Evolutionary conservation across 2,113 vertebrate species (phyloP).

Genomic region (Cottus gobio): DNA sequence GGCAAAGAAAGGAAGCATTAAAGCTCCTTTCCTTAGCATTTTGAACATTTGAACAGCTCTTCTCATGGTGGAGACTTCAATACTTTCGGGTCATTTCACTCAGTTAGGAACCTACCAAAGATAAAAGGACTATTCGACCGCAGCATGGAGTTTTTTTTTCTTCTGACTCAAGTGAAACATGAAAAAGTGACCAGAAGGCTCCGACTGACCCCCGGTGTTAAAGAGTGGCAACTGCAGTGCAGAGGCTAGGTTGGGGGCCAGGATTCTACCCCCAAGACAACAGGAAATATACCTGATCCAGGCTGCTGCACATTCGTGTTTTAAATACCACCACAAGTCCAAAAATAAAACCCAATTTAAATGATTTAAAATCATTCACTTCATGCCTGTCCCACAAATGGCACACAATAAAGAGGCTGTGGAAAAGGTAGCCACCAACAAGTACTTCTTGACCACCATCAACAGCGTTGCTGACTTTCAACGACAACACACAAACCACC

Average conservation of each 20-base stretch:
- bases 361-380: background rate
- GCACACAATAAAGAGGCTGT: too few relatives aligned
- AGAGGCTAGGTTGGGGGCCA: background rate
- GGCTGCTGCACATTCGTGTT: too few relatives aligned
- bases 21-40: too few relatives aligned
- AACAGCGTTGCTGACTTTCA: background rate
- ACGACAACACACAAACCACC: background rate
- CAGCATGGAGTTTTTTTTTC: background rate
- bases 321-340: background rate
- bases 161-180: background rate
- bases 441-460: background rate
- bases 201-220: background rate
- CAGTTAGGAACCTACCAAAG: too few relatives aligned
- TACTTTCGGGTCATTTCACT: too few relatives aligned
- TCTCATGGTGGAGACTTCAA: too few relatives aligned
- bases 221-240: background rate
- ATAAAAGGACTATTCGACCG: too few relatives aligned
- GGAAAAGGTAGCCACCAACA: too few relatives aligned
- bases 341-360: background rate
- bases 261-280: too few relatives aligned
- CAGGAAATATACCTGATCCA: too few relatives aligned
- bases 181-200: background rate
- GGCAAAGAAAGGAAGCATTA: too few relatives aligned
- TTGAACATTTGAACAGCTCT: too few relatives aligned
- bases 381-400: background rate